Base-by-base conservation (phyloP, 2,113 vertebrate species). In the Pterocles orientalis region DNA sequence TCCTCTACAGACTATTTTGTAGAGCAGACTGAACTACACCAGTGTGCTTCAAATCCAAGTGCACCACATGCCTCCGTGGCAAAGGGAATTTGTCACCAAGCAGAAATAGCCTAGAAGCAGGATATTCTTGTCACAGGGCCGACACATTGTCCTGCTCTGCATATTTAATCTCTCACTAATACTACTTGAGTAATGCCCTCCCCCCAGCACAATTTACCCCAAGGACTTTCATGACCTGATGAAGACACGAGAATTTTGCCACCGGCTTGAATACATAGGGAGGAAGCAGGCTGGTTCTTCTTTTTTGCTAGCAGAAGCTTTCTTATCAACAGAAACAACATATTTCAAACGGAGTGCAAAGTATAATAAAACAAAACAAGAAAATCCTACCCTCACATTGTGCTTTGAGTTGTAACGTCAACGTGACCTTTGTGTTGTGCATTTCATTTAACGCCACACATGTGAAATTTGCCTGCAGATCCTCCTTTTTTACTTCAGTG, bases 391-490 rank as follows among this genome's bases (percentile, higher is more conserved):
- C 81, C 91, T 97, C 93, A 91, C 60, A 58, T 60, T 72, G 53
- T 17, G 39, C 68, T 96, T 95, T 97, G 36, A 86, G 65, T n/a
- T 29, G 54, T 16, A 98, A 89, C 0, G 18, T 97, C n/a, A 97
- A 6, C 0, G 23, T 72, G 64, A 43, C 93, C 20, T 0, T 93
- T 60, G 18, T 89, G 25, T 65, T 12, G 14, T 39, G 45, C 13
- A 68, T 60, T 14, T 21, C 2, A 4, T 97, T 98, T 54, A 85
- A 0, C 0, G 71, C 97, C 50, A 95, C 3, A 19, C 98, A 98
- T 0, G 95, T 83, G 29, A 97, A 98, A 65, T 77, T 57, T 43
- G 81, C 76, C 16, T 69, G 70, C 20, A 98, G 86, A 60, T 98
- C 98, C 36, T 97, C 89, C 50, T 96, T 53, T 61, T 58, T 90